Evolutionary conservation across 2,888 invertebrate genomes (phyloP).

Genomic region (Altica lythri): DNA sequence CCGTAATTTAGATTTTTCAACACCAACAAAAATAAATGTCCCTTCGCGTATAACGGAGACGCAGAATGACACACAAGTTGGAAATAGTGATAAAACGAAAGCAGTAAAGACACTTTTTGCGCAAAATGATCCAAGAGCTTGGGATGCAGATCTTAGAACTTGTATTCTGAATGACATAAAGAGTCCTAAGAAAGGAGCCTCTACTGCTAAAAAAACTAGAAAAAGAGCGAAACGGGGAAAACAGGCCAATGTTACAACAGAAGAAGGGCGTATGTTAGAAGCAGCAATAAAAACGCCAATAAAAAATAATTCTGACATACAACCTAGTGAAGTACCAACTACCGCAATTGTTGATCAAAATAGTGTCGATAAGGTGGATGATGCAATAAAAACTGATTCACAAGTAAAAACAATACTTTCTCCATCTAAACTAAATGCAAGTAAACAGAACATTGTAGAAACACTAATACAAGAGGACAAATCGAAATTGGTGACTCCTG

Average conservation of each 20-base stretch:
- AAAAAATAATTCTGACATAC: constrained; percentile 13
- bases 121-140: constrained; percentile 24
- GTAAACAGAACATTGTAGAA: constrained; percentile 39
- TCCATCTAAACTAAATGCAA: constrained; percentile 48
- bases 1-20: constrained; percentile 48
- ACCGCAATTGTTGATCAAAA: too few species aligned
- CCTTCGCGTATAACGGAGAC: neutral
- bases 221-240: constrained; percentile 25
- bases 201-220: constrained; percentile 17
- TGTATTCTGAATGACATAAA: neutral
- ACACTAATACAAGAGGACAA: constrained; percentile 32
- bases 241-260: constrained; percentile 18
- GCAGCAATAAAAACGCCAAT: constrained; percentile 28
- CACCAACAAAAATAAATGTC: constrained; percentile 39
- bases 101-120: constrained; percentile 16
- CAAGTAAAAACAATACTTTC: constrained; percentile 39
- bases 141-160: constrained; percentile 48
- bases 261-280: constrained; percentile 30
- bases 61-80: neutral
- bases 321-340: too few species aligned
- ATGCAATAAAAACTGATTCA: neutral
- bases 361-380: too few species aligned
- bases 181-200: constrained; percentile 15
- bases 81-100: constrained; percentile 1
- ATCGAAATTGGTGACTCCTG: constrained; percentile 35